Percentiles rank a stretch among this genome's conserved stretches.
Conservation (phyloP, 1,140 invertebrate species). For the Sitobion miscanthi region DNA sequence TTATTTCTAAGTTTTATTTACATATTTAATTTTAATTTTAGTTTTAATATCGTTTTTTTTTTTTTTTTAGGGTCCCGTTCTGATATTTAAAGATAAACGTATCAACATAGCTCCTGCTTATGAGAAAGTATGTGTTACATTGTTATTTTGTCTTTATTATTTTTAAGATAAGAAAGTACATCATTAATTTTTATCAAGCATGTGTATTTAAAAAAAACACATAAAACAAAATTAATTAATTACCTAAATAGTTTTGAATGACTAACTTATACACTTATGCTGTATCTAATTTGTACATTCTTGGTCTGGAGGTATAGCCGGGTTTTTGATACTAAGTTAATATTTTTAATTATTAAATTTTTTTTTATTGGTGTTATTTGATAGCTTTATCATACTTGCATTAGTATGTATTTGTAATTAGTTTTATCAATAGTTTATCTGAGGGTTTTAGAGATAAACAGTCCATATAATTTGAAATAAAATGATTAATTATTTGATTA, state of each 20-base stretch:
- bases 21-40: not conserved
- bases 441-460: not conserved
- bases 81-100: slow-evolving; percentile 81
- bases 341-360: not conserved
- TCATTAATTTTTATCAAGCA: not conserved
- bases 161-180: not conserved
- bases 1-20: not conserved
- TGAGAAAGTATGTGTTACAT: slow-evolving; percentile 63
- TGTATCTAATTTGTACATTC: not conserved
- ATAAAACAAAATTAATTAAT: not conserved
- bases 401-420: not conserved
- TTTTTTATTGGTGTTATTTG: not conserved
- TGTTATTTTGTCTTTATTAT: not conserved
- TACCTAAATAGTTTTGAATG: not conserved
- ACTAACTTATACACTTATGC: not conserved
- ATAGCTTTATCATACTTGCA: not conserved
- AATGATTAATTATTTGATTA: not conserved
- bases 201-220: not conserved
- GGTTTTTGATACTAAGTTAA: not conserved
- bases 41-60: not conserved
- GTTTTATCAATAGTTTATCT: not conserved
- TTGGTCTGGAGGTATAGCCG: not conserved
- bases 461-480: not conserved
- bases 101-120: slow-evolving; percentile 90
- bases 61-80: slow-evolving; percentile 71